phyloP scores from a whole-genome alignment of 2,888 invertebrate genomes.

The Tortrix viridana region DNA sequence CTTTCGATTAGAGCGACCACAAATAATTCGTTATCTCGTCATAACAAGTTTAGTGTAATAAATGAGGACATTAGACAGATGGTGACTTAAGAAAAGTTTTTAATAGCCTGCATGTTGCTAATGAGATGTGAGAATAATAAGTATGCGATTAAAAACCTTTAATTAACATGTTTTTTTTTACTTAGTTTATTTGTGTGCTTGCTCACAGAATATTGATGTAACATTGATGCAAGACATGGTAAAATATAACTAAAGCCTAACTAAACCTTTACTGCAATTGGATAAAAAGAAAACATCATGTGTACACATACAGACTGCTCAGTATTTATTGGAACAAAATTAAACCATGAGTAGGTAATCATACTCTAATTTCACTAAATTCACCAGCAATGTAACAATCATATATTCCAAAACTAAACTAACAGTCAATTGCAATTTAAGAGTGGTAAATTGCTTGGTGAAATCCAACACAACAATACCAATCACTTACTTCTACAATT shows the following conservation, averaged over 20 bases:
- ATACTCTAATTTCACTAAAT: not conserved
- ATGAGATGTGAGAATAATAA: conserved; percentile 58
- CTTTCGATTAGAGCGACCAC: no score
- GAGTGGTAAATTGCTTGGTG: no score
- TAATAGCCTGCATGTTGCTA: conserved; percentile 53
- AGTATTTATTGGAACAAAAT: not conserved
- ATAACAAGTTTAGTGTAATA: conserved; percentile 55
- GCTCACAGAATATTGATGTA: no score
- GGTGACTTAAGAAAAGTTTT: conserved; percentile 43
- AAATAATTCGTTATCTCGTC: conserved; percentile 68
- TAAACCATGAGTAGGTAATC: not conserved
- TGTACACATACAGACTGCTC: not conserved
- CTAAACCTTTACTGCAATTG: no score
- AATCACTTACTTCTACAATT: no score
- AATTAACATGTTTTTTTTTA: conserved; percentile 25
- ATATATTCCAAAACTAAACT: no score
- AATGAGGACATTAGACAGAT: conserved; percentile 51
- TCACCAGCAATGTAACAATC: no score
- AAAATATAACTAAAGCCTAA: no score
- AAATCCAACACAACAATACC: no score
- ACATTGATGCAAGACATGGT: no score
- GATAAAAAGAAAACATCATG: not conserved
- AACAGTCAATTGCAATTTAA: no score
- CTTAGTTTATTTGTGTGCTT: conserved; percentile 1
- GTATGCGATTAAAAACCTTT: conserved; percentile 35